A percentile compares a stretch with the other conserved stretches of the same genome.
These are phyloP conservation scores for Stegodyphus dumicola DNA, from an alignment of 1,140 invertebrate genomes.

Conservation along the genomic window DNA sequence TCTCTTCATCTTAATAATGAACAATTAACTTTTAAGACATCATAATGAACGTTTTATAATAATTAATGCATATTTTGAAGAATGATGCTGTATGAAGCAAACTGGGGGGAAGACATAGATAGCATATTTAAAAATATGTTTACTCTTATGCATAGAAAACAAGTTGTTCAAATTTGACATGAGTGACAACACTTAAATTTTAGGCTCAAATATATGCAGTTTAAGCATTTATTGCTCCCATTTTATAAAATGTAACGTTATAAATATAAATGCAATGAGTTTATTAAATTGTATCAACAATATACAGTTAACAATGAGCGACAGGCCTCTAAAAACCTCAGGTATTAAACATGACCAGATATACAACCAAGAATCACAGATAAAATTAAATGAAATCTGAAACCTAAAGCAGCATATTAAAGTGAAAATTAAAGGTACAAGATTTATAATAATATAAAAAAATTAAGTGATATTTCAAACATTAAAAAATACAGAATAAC, in stretches of 20 bases:
- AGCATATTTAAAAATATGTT: no score
- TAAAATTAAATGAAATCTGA: conserved; percentile 21
- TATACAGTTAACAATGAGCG: conserved; percentile 40
- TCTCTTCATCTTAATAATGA: no score
- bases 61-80: no score
- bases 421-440: background rate
- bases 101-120: no score
- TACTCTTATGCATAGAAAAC: no score
- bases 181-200: background rate
- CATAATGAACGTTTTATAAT: no score
- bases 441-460: no score
- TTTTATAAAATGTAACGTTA: background rate
- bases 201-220: background rate
- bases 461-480: no score
- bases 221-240: no score
- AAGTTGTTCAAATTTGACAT: no score
- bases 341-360: conserved; percentile 41
- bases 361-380: conserved; percentile 39
- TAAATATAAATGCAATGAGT: conserved; percentile 22
- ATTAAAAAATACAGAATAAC: background rate
- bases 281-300: conserved; percentile 47
- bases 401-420: background rate
- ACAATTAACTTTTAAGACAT: no score
- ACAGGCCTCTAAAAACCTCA: conserved; percentile 43
- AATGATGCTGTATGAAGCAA: no score